phyloP scores from a whole-genome alignment of 2,888 invertebrate species.

The Hyalella azteca region DNA sequence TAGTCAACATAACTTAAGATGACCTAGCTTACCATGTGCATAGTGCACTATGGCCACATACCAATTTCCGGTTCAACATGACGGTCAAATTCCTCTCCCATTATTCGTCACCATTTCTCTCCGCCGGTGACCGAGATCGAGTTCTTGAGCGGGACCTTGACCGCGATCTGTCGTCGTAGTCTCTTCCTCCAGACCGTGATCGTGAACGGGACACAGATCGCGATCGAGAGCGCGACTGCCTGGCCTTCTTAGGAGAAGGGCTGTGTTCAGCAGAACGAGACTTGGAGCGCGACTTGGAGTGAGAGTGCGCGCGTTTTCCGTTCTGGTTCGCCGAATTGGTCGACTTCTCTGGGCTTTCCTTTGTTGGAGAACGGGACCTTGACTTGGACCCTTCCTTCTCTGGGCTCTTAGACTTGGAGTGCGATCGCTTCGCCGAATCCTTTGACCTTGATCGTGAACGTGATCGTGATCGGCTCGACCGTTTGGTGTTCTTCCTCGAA shows the following conservation, averaged over 20 bases:
- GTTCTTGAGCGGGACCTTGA: conserved; percentile 38
- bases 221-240: conserved; percentile 36
- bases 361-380: conserved; percentile 38
- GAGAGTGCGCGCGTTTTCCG: conserved; percentile 17
- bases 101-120: conserved; percentile 14
- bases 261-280: conserved; percentile 39
- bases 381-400: conserved; percentile 41
- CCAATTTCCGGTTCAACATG: too few relatives aligned
- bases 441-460: conserved; percentile 38
- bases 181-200: conserved; percentile 33
- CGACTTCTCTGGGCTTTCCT: conserved; percentile 22
- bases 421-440: conserved; percentile 22
- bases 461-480: conserved; percentile 24
- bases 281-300: conserved; percentile 37
- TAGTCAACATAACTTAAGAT: too few relatives aligned
- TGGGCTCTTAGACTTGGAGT: conserved; percentile 13
- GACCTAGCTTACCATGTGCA: too few relatives aligned
- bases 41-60: too few relatives aligned
- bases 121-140: conserved; percentile 38
- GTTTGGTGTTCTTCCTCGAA: conserved; percentile 38
- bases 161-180: conserved; percentile 25
- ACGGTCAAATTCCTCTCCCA: too few relatives aligned
- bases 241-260: conserved; percentile 26
- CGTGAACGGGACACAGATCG: conserved; percentile 24
- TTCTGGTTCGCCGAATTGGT: background rate